Conservation (phyloP, 2,113 vertebrate species). For the Peromyscus californicus region DNA sequence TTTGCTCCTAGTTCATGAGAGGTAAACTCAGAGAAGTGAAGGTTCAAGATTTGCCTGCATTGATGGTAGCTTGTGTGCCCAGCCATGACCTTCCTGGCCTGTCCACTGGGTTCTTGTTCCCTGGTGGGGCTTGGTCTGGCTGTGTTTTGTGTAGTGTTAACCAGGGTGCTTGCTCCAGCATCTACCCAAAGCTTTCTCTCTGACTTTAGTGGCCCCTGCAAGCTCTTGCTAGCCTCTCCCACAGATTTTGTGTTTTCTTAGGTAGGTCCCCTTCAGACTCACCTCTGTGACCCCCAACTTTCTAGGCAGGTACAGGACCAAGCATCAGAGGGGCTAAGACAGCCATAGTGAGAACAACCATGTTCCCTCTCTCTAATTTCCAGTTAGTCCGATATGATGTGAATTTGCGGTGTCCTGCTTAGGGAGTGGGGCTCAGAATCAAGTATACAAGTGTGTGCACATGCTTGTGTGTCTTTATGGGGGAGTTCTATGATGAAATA, state of each 20-base stretch:
- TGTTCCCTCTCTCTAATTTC: not conserved
- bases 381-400: not conserved
- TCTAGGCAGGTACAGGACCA: not conserved
- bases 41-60: not conserved
- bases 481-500: not conserved
- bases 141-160: not conserved
- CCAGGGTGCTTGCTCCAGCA: not conserved
- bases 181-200: not conserved
- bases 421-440: not conserved
- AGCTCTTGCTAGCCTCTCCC: not conserved
- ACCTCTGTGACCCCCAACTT: not conserved
- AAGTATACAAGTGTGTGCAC: not conserved
- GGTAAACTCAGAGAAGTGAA: not conserved
- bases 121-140: not conserved
- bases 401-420: not conserved
- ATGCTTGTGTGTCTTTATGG: no score
- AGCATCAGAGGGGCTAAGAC: not conserved
- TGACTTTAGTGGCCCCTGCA: not conserved
- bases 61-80: accelerated
- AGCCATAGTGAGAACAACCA: not conserved
- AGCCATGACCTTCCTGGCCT: not conserved
- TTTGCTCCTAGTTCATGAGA: not conserved
- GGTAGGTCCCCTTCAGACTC: not conserved
- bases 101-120: not conserved
- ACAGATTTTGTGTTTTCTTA: not conserved